phyloP scores from a whole-genome alignment of 1,140 invertebrate genomes.

The Tribolium madens region DNA sequence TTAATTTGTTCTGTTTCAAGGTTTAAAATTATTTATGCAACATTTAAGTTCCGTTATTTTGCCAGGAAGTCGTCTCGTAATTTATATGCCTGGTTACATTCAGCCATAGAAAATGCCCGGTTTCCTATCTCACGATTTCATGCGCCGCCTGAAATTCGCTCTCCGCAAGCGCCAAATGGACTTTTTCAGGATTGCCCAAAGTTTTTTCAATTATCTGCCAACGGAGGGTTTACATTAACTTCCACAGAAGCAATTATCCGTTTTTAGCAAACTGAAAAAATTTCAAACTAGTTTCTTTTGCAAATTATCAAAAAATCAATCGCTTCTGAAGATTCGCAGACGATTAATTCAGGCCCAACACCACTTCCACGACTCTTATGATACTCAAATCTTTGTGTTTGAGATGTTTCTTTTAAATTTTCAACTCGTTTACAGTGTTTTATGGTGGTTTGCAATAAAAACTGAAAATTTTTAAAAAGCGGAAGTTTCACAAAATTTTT shows the following conservation, averaged over 20 bases:
- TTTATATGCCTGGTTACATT: slow-evolving; percentile 56
- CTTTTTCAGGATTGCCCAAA: neutral
- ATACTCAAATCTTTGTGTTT: too few relatives aligned
- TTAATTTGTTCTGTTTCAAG: slow-evolving; percentile 57
- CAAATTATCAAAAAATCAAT: neutral
- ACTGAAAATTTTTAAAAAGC: too few relatives aligned
- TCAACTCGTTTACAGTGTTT: too few relatives aligned
- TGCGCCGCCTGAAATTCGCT: slow-evolving; percentile 26
- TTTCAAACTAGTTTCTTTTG: too few relatives aligned
- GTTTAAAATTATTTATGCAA: slow-evolving; percentile 59
- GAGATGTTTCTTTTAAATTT: too few relatives aligned
- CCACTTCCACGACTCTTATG: slow-evolving; percentile 23
- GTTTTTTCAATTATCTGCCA: neutral
- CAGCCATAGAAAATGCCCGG: slow-evolving; percentile 55
- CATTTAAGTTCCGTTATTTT: slow-evolving; percentile 61
- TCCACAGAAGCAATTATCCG: neutral
- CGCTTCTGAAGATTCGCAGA: slow-evolving; percentile 9
- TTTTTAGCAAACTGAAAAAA: too few relatives aligned
- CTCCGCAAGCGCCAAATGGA: neutral
- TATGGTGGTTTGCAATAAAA: too few relatives aligned
- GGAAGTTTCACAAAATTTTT: too few relatives aligned
- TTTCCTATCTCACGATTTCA: slow-evolving; percentile 52
- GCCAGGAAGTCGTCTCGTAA: slow-evolving; percentile 56
- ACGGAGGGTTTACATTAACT: neutral
- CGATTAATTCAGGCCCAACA: slow-evolving; percentile 18